These are phyloP conservation scores for Darevskia nairensis DNA, from an alignment of 2,797 vertebrate genomes.

Conservation along the genomic window DNA sequence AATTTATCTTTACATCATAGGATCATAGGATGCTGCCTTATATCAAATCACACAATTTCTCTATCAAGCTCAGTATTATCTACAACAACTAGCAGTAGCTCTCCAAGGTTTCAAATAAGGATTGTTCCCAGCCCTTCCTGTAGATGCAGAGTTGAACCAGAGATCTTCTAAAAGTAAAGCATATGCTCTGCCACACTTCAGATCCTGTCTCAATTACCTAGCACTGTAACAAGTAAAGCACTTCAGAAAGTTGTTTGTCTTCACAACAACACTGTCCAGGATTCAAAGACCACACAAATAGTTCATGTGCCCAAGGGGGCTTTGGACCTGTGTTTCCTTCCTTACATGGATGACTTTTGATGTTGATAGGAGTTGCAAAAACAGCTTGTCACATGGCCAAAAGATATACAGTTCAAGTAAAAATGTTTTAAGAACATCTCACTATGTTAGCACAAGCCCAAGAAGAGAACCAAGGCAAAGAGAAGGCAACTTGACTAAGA, in stretches of 20 bases:
- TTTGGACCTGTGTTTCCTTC: neutral
- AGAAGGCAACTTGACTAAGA: neutral
- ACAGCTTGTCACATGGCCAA: neutral
- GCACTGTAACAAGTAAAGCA: neutral
- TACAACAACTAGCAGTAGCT: neutral
- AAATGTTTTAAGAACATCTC: neutral
- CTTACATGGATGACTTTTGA: neutral
- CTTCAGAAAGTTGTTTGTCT: neutral
- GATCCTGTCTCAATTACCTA: neutral
- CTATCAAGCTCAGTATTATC: neutral
- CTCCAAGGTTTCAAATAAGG: neutral
- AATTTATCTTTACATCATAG: neutral
- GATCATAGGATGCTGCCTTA: neutral
- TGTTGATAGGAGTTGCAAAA: neutral
- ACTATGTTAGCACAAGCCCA: neutral
- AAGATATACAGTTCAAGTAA: neutral
- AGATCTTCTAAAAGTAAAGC: neutral
- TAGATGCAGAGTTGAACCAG: neutral
- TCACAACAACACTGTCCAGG: constrained; percentile 7
- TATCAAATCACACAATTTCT: neutral
- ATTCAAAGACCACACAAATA: neutral
- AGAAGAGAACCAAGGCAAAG: neutral
- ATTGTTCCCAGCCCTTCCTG: neutral
- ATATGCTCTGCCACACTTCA: neutral
- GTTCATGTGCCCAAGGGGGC: neutral